Conservation (phyloP, 2,797 vertebrate species). For the Etheostoma nigrum region DNA sequence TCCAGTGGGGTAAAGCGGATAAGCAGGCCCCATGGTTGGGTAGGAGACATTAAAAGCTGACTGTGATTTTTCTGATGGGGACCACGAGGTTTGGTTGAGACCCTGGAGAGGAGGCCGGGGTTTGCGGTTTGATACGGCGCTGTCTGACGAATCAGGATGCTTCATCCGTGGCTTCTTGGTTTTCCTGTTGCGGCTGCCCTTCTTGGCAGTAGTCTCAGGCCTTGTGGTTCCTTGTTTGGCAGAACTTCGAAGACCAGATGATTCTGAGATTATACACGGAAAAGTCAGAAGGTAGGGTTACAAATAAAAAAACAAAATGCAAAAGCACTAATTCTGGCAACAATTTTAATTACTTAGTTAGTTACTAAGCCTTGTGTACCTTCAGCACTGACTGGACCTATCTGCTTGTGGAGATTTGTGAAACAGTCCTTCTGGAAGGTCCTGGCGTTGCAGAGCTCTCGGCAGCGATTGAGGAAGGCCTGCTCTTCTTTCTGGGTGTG, state of each 20-base stretch:
- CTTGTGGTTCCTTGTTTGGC: constrained; percentile 79
- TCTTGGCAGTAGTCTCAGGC: constrained; percentile 85
- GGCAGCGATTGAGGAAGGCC: constrained; percentile 91
- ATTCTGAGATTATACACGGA: constrained; percentile 30
- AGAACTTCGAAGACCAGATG: constrained; percentile 69
- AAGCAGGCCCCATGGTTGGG: constrained; percentile 87
- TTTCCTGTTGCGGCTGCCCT: constrained; percentile 88
- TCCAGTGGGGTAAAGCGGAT: constrained; percentile 87
- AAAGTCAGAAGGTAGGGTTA: background rate
- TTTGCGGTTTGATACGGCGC: constrained; percentile 87
- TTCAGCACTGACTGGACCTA: constrained; percentile 62
- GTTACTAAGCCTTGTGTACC: constrained; percentile 54
- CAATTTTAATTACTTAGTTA: no score
- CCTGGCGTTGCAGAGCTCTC: constrained; percentile 84
- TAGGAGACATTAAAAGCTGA: constrained; percentile 89
- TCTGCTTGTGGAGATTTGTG: constrained; percentile 79
- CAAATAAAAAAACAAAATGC: no score
- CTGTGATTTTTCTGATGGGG: constrained; percentile 89
- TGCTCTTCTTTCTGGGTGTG: constrained; percentile 97
- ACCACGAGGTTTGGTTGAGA: constrained; percentile 92
- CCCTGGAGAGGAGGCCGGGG: constrained; percentile 87
- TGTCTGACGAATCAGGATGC: constrained; percentile 90
- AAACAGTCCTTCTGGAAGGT: constrained; percentile 87
- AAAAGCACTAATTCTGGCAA: no score
- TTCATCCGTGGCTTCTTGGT: constrained; percentile 90